A percentile compares a stretch with the other conserved stretches of the same genome.
These are phyloP conservation scores for Dendrocincla tyrannina DNA, from an alignment of 2,797 vertebrate genomes.

Conservation along the genomic window DNA sequence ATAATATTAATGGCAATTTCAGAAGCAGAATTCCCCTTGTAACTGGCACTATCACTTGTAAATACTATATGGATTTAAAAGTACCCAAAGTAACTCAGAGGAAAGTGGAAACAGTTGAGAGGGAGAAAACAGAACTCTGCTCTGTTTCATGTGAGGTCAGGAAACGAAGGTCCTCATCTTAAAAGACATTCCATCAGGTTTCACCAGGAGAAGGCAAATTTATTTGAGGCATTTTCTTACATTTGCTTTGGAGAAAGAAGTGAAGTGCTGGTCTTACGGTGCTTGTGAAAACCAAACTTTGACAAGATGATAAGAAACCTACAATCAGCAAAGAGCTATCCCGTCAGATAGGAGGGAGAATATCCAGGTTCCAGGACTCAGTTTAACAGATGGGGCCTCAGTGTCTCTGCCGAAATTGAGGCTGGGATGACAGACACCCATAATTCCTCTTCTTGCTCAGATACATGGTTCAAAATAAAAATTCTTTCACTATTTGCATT, in stretches of 20 bases:
- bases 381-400: background rate
- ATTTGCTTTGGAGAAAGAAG: background rate
- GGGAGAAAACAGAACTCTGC: background rate
- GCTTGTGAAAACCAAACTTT: background rate
- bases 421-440: background rate
- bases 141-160: background rate
- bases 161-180: background rate
- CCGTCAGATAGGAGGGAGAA: background rate
- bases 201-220: background rate
- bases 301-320: background rate
- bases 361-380: background rate
- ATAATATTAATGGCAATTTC: background rate
- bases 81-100: background rate
- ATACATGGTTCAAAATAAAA: background rate
- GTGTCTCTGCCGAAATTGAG: background rate
- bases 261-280: rapidly evolving
- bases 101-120: background rate
- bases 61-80: background rate
- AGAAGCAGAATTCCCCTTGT: background rate
- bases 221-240: background rate
- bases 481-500: background rate
- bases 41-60: background rate
- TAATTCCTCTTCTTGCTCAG: background rate
- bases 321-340: background rate
- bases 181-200: background rate